A percentile compares a stretch with the other conserved stretches of the same genome.
phyloP scores from a whole-genome alignment of 1,140 invertebrate genomes.

The Physella acuta region DNA sequence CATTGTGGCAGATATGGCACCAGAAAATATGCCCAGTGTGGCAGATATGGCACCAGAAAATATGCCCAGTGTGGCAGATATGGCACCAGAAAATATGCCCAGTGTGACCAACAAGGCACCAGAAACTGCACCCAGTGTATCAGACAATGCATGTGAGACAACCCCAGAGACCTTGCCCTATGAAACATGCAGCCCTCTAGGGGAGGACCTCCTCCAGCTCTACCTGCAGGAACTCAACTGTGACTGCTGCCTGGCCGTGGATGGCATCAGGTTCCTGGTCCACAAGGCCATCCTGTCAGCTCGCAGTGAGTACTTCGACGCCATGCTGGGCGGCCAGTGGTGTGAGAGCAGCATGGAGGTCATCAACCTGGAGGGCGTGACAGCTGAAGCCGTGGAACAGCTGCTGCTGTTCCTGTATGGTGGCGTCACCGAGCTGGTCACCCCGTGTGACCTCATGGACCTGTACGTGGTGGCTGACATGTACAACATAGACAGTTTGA shows the following conservation, averaged over 20 bases:
- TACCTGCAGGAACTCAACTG: conserved; percentile 85
- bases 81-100: conserved; percentile 17
- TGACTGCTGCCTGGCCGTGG: conserved; percentile 75
- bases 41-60: background rate
- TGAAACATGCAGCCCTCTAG: conserved; percentile 69
- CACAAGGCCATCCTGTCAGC: conserved; percentile 86
- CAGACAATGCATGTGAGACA: conserved; percentile 8
- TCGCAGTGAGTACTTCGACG: conserved; percentile 87
- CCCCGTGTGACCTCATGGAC: conserved; percentile 81
- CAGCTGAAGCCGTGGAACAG: conserved; percentile 82
- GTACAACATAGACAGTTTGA: conserved; percentile 82
- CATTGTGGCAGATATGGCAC: background rate
- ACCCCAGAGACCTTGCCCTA: conserved; percentile 24
- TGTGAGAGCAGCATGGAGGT: conserved; percentile 77
- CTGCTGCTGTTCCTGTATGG: conserved; percentile 89
- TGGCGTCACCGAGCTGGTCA: conserved; percentile 80
- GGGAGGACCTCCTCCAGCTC: conserved; percentile 83
- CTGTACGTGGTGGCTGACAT: conserved; percentile 83
- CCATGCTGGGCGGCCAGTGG: conserved; percentile 82
- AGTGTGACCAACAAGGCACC: background rate
- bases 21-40: conserved; percentile 1
- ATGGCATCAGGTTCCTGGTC: conserved; percentile 75
- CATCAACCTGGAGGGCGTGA: conserved; percentile 80
- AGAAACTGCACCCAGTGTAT: background rate
- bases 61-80: conserved; percentile 18